phyloP scores from a whole-genome alignment of 2,797 vertebrate genomes.

The Nyctalus aviator region DNA sequence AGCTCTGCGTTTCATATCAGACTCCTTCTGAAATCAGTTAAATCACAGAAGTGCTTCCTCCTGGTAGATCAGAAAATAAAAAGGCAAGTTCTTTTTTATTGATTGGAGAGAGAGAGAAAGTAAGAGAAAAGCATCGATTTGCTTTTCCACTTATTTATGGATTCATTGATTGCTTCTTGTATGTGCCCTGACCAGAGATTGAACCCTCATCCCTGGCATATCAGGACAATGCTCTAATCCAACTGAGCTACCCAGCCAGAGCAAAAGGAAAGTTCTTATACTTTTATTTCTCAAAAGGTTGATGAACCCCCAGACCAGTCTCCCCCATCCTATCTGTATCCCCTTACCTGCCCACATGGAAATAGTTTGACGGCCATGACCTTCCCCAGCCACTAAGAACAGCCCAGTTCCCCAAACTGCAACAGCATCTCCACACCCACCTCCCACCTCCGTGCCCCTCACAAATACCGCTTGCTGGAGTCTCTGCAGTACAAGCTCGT shows the following conservation, averaged over 20 bases:
- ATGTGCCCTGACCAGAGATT: background rate
- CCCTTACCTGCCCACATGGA: background rate
- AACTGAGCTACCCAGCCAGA: background rate
- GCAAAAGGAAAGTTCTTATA: conserved; percentile 12
- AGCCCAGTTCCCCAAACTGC: background rate
- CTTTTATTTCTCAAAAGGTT: background rate
- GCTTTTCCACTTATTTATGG: background rate
- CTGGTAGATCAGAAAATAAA: background rate
- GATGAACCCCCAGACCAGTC: background rate
- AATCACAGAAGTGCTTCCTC: conserved; percentile 32
- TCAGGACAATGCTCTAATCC: background rate
- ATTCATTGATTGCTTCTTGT: background rate
- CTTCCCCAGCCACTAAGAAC: background rate
- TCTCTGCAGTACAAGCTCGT: conserved; percentile 88
- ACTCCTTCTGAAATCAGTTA: background rate
- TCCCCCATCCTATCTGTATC: background rate
- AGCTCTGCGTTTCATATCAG: background rate
- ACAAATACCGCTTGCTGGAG: conserved; percentile 89
- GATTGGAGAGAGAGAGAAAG: background rate
- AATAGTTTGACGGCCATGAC: background rate
- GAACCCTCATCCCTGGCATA: background rate
- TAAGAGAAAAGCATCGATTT: background rate
- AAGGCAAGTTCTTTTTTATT: background rate
- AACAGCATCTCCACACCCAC: background rate
- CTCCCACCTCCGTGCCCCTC: too few relatives aligned